Evolutionary conservation across 2,113 vertebrate species (phyloP), one percentile per base, ranked within the genome.

Genomic region (Mormyrus lacerda): DNA sequence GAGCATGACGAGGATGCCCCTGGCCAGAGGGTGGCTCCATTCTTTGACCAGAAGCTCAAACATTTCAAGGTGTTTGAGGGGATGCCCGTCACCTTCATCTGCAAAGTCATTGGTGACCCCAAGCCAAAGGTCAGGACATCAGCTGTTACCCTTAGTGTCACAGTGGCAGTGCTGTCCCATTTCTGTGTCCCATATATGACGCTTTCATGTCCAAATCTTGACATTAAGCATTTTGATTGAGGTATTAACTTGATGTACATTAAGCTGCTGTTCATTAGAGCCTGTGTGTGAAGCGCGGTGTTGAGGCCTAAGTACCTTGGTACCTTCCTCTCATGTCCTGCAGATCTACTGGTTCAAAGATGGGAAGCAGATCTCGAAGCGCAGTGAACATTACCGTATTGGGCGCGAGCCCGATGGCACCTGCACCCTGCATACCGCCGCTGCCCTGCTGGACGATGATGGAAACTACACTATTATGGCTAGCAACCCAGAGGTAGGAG

Each of bases 311-410:
- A 79, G 15, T 79, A 42, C 44, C 3, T 35, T 5, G 2, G n/a
- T 35, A 58, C 19, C 55, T 85, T 35, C 51, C 50, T 55, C 65
- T 31, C 19, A 83, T 51, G 92, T 91, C 53, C 47, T 86, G 1
- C 93, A 99, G 98, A 96, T 99, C 86, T 99, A 99, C 93, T 99
- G 98, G 98, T 99, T 99, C 93, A 99, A 99, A 94, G 98, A 99
- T 47, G 98, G 98, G n/a, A 99, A 99, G 92, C 98, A 99, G 94
- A 99, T 99, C 93, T 99, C 98, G 44, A 98, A 97, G 91, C 96
- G 96, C 93, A 99, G 97, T 1, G 98, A 99, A 82, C 98, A 99
- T 95, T 99, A 99, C 95, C 94, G 93, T 93, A 97, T 98, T 94
- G 96, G 97, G 87, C 96, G 97, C 44, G 97, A 98, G 76, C 93